A percentile compares a stretch with the other conserved stretches of the same genome.
Evolutionary conservation across 1,140 invertebrate genomes (phyloP).

Genomic region (Drosophila quadrilineata): DNA sequence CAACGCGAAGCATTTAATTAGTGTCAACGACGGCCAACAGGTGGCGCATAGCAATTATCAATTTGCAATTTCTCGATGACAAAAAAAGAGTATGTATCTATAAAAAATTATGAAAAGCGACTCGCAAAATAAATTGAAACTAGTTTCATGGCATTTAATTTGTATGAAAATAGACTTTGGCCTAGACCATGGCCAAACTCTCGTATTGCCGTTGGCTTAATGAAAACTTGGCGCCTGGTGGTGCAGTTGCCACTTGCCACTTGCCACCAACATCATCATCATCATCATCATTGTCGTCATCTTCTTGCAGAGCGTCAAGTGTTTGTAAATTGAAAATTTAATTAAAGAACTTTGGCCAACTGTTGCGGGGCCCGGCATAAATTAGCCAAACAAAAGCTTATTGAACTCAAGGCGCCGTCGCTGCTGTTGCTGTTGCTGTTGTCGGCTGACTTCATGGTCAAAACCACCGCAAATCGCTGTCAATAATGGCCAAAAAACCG

Average conservation of each 20-base stretch:
- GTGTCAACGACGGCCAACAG: slow-evolving; percentile 52
- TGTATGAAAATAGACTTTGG: slow-evolving; percentile 57
- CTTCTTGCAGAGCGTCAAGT: slow-evolving; percentile 39
- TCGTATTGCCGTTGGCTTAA: slow-evolving; percentile 45
- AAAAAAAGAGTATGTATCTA: slow-evolving; percentile 17
- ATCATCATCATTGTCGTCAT: not conserved
- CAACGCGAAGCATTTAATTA: slow-evolving; percentile 7
- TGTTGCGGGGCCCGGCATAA: slow-evolving; percentile 39
- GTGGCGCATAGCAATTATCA: slow-evolving; percentile 48
- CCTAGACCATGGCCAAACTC: not conserved
- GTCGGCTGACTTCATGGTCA: slow-evolving; percentile 56
- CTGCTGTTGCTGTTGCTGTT: slow-evolving; percentile 6
- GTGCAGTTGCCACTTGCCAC: not conserved
- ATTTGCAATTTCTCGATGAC: slow-evolving; percentile 41
- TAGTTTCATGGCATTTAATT: slow-evolving; percentile 68
- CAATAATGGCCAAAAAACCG: slow-evolving; percentile 55
- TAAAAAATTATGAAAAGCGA: not conserved
- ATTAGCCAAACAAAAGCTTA: slow-evolving; percentile 69
- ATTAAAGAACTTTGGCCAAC: slow-evolving; percentile 57
- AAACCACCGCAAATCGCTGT: slow-evolving; percentile 70
- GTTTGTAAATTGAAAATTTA: slow-evolving; percentile 71
- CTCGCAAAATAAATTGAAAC: slow-evolving; percentile 32
- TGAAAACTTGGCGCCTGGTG: slow-evolving; percentile 65
- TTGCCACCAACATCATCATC: not conserved
- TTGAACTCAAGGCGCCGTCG: slow-evolving; percentile 51